phyloP scores from a whole-genome alignment of 2,113 vertebrate species.

The Hyaena hyaena region DNA sequence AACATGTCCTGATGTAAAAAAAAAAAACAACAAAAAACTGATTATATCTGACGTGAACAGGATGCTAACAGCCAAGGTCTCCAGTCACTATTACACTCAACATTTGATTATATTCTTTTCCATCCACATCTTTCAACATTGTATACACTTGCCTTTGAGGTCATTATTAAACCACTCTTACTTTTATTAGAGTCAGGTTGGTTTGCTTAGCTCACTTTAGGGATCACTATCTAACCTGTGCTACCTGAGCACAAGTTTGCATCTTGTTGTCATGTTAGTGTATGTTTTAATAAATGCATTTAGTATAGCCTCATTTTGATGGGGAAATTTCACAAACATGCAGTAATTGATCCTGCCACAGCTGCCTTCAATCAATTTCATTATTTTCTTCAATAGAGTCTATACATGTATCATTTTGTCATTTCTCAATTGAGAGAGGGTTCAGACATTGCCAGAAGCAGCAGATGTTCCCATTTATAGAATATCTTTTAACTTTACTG shows the following conservation, averaged over 20 bases:
- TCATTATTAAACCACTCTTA: constrained; percentile 30
- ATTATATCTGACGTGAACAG: neutral
- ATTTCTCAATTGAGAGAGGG: constrained; percentile 67
- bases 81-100: neutral
- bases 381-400: constrained; percentile 33
- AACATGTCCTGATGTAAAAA: neutral
- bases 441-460: constrained; percentile 62
- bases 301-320: constrained; percentile 30
- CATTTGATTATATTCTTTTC: constrained; percentile 11
- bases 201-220: constrained; percentile 26
- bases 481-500: constrained; percentile 68
- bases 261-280: neutral
- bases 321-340: constrained; percentile 10
- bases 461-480: constrained; percentile 68
- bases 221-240: constrained; percentile 1
- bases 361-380: constrained; percentile 39
- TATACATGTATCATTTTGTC: constrained; percentile 62
- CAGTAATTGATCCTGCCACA: constrained; percentile 13
- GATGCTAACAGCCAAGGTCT: neutral
- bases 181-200: neutral
- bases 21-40: no score
- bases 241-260: neutral
- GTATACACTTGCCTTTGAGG: neutral
- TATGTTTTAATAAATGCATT: constrained; percentile 38
- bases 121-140: neutral